Evolutionary conservation across 2,888 invertebrate genomes (phyloP), one percentile per base, ranked within the genome.

Genomic region (Sarcophaga carnaria): DNA sequence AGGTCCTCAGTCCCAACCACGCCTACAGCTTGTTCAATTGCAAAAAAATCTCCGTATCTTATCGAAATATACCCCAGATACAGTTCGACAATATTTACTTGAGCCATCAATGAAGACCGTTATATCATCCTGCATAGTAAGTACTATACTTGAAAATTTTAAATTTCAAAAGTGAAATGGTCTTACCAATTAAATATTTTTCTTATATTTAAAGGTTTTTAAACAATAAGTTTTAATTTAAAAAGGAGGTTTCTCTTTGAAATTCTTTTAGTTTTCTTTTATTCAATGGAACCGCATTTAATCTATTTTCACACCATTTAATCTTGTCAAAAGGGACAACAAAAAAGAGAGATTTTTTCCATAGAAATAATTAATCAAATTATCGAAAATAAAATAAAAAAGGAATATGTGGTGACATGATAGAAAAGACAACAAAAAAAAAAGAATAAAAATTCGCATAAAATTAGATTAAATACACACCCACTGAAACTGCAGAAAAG

Each of bases 281-380:
- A 54, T 27, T 37, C 14, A 79, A 45, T 69, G 5, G 63, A 83
- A 59, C 63, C 37, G 45, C 47, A 69, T 69, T 69, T 69, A 78
- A 83, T 70, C 75, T 64, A 66, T 71, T 85, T 83, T 80, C 80
- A 80, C 80, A 72, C 80, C 71, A 80, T 80, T 85, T 80, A 76
- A 85, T 85, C 70, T 71, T n/a, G 59, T 77, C 63, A 76, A 49
- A 64, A 5, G n/a, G 20, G 72, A 67, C 54, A 77, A 54, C 17
- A n/a, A 71, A 81, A 69, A 69, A 70, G 62, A 8, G 8, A 12
- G 75, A 69, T 54, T 84, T 67, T 77, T 47, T 62, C 59, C 59
- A 71, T 63, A 77, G 37, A 45, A 76, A 87, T 82, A 87, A 87
- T 87, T 87, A 87, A 87, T 87, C 87, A 84, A 79, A 87, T 84